Evolutionary conservation across 2,113 vertebrate genomes (phyloP).

Genomic region (Sinocyclocheilus rhinocerous): DNA sequence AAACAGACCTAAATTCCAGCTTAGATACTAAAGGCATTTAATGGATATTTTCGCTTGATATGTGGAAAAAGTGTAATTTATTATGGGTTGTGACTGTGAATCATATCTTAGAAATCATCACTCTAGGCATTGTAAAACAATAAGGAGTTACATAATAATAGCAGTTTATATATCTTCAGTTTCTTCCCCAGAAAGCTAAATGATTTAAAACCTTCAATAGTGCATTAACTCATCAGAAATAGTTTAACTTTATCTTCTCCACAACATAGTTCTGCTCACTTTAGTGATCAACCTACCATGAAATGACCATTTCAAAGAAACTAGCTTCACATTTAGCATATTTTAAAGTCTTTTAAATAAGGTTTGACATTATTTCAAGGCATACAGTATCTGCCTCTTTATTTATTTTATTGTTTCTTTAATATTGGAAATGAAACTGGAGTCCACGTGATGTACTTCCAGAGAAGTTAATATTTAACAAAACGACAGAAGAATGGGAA

Average conservation of each 20-base stretch:
- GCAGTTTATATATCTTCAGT: no score
- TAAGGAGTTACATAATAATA: neutral
- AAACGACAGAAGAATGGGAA: neutral
- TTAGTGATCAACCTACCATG: neutral
- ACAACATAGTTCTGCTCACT: neutral
- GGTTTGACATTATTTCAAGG: neutral
- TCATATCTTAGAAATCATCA: neutral
- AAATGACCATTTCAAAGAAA: neutral
- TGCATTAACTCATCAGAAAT: neutral
- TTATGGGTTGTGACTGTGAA: conserved; percentile 22
- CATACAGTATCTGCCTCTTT: neutral
- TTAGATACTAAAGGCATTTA: no score
- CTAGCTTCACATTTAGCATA: neutral
- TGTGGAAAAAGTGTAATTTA: neutral
- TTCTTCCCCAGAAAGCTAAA: neutral
- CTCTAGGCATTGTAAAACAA: neutral
- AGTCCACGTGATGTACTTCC: neutral
- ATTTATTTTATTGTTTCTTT: neutral
- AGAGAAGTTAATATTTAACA: neutral
- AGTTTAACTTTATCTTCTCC: neutral
- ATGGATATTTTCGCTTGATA: no score
- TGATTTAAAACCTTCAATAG: neutral
- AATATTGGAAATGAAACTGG: neutral
- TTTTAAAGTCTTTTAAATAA: neutral
- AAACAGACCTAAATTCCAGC: no score